Conservation (phyloP, 1,140 invertebrate genomes). For the Drosophila elegans region DNA sequence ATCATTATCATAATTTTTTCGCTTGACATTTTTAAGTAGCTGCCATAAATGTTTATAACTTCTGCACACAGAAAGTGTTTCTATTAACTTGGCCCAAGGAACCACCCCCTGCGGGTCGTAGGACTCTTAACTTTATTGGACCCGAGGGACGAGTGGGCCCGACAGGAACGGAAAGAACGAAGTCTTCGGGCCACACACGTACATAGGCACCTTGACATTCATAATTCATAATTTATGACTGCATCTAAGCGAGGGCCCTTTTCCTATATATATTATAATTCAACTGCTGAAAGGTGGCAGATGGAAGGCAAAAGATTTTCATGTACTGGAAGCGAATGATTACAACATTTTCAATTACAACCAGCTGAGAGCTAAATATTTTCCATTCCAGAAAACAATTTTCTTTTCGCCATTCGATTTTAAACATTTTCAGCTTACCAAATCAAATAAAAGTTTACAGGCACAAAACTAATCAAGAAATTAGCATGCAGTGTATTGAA, state of each 20-base stretch:
- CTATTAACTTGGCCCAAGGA: constrained; percentile 64
- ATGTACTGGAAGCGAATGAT: constrained; percentile 45
- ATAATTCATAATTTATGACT: constrained; percentile 78
- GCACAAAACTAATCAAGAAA: neutral
- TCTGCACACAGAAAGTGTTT: constrained; percentile 55
- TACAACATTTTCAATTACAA: constrained; percentile 49
- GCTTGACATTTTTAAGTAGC: constrained; percentile 82
- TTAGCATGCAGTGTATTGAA: neutral
- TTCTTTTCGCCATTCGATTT: too few species aligned
- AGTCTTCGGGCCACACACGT: constrained; percentile 34
- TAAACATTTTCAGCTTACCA: too few species aligned
- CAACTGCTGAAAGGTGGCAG: constrained; percentile 10
- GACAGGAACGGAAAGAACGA: neutral
- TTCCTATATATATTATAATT: constrained; percentile 42
- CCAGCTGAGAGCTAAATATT: neutral
- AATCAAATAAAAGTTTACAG: too few species aligned
- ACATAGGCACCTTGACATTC: constrained; percentile 66
- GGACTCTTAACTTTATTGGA: constrained; percentile 68
- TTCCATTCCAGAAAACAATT: too few species aligned
- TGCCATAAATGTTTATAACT: constrained; percentile 83
- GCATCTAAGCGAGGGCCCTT: constrained; percentile 42
- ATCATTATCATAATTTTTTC: constrained; percentile 84
- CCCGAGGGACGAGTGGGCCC: constrained; percentile 51
- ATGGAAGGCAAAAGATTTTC: constrained; percentile 27
- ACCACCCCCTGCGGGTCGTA: constrained; percentile 8